These are phyloP conservation scores for Amphipoea oculea DNA, from an alignment of 2,888 invertebrate species.

Conservation along the genomic window DNA sequence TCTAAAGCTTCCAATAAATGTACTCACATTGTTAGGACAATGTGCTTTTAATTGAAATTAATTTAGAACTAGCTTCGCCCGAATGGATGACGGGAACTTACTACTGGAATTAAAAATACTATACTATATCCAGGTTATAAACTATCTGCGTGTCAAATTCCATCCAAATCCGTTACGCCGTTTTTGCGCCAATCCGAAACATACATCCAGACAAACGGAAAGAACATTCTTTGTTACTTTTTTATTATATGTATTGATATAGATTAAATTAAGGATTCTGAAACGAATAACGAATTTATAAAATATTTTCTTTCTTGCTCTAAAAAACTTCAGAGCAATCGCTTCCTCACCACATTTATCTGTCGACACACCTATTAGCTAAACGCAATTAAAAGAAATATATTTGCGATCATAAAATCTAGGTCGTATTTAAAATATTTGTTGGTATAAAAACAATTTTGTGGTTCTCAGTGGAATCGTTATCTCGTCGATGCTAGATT, in stretches of 20 bases:
- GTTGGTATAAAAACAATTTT: slow-evolving; percentile 47
- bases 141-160: background rate
- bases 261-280: slow-evolving; percentile 1
- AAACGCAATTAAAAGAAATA: slow-evolving; percentile 40
- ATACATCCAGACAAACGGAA: background rate
- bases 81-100: background rate
- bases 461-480: slow-evolving; percentile 43
- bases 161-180: background rate
- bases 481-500: slow-evolving; percentile 65
- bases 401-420: slow-evolving; percentile 29
- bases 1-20: slow-evolving; percentile 50
- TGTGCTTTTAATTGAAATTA: slow-evolving; percentile 38
- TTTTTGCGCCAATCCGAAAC: background rate
- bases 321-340: slow-evolving; percentile 21
- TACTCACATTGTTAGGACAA: slow-evolving; percentile 25
- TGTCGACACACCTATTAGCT: slow-evolving; percentile 46
- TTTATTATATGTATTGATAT: slow-evolving; percentile 6
- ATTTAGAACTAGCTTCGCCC: slow-evolving; percentile 2
- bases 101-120: background rate
- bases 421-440: slow-evolving; percentile 39
- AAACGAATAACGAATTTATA: slow-evolving; percentile 13
- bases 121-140: background rate
- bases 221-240: background rate
- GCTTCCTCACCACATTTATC: slow-evolving; percentile 29
- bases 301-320: slow-evolving; percentile 21